Evolutionary conservation across 1,140 invertebrate species (phyloP).

Genomic region (Zaprionus capensis): DNA sequence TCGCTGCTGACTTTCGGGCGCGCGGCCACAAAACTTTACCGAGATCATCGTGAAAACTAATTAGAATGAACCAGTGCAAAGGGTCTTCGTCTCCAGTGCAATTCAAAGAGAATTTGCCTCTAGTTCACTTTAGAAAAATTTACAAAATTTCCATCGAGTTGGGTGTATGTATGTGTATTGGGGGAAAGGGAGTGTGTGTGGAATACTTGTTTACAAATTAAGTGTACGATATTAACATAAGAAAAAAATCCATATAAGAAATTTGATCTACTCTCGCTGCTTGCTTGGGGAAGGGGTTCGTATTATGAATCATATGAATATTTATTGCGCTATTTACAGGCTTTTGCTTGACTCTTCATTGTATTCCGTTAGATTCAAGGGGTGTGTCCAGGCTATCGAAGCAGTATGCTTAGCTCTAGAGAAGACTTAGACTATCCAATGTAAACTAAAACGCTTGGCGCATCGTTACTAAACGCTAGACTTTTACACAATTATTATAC

Average conservation of each 20-base stretch:
- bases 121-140: slow-evolving; percentile 75
- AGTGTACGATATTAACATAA: slow-evolving; percentile 22
- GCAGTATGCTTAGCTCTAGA: slow-evolving; percentile 25
- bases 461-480: slow-evolving; percentile 53
- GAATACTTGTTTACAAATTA: slow-evolving; percentile 48
- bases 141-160: slow-evolving; percentile 64
- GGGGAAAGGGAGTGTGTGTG: background rate
- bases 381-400: slow-evolving; percentile 31
- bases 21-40: slow-evolving; percentile 82
- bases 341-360: slow-evolving; percentile 37
- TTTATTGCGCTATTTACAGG: slow-evolving; percentile 48
- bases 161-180: slow-evolving; percentile 11
- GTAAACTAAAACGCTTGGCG: slow-evolving; percentile 81
- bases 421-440: slow-evolving; percentile 49
- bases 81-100: background rate
- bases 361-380: slow-evolving; percentile 30
- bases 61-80: slow-evolving; percentile 65
- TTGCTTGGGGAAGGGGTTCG: slow-evolving; percentile 9
- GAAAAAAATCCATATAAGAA: slow-evolving; percentile 33
- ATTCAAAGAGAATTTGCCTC: slow-evolving; percentile 9
- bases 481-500: slow-evolving; percentile 58
- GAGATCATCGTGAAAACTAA: slow-evolving; percentile 84
- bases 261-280: slow-evolving; percentile 44
- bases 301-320: slow-evolving; percentile 14
- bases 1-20: slow-evolving; percentile 64